Conservation (phyloP, 2,888 invertebrate species). For the Erebia aethiops region DNA sequence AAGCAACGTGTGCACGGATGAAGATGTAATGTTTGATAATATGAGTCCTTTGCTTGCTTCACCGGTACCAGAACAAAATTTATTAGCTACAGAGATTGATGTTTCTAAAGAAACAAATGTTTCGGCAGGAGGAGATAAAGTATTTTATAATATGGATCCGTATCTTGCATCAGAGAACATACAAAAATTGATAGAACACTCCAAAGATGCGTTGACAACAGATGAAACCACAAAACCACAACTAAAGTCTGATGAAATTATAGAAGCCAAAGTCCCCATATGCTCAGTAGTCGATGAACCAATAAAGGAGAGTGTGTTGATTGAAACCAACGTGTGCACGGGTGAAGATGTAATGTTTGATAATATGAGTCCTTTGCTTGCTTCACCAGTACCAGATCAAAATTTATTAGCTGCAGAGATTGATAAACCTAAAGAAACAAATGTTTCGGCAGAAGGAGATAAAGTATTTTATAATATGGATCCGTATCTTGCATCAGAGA, state of each 20-base stretch:
- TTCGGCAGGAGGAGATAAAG: not conserved
- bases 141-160: constrained; percentile 12
- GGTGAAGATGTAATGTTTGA: constrained; percentile 16
- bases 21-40: constrained; percentile 14
- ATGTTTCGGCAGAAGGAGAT: not conserved
- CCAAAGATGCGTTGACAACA: constrained; percentile 2
- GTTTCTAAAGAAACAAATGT: too few relatives aligned
- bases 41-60: constrained; percentile 34
- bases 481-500: constrained; percentile 23
- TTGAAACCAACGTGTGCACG: not conserved
- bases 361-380: constrained; percentile 30
- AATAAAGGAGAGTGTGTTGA: not conserved
- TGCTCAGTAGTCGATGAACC: not conserved
- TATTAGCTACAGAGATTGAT: not conserved
- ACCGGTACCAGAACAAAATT: constrained; percentile 16
- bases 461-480: constrained; percentile 4
- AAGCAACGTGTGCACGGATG: not conserved
- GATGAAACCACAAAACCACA: constrained; percentile 43
- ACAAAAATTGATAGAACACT: constrained; percentile 3
- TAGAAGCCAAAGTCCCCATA: not conserved
- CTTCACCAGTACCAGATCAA: constrained; percentile 25
- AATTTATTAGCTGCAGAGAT: not conserved
- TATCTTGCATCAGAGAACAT: constrained; percentile 21
- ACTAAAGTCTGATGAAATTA: constrained; percentile 18
- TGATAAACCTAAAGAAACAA: too few relatives aligned